phyloP scores from a whole-genome alignment of 2,113 vertebrate species.

The Lepus europaeus region DNA sequence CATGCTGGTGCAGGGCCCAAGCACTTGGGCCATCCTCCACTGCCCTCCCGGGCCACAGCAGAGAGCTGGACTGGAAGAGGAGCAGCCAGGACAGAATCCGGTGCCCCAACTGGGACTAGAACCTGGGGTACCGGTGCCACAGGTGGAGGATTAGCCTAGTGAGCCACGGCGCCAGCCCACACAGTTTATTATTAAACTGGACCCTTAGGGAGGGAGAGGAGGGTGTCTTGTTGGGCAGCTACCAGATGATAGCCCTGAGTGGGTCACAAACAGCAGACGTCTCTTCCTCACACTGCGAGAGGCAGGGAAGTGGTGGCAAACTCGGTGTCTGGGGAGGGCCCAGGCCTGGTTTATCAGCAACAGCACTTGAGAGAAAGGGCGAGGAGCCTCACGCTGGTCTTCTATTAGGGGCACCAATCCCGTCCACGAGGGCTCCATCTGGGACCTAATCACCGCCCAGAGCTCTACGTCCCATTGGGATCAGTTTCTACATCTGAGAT shows the following conservation, averaged over 20 bases:
- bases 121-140: too few relatives aligned
- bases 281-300: background rate
- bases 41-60: too few relatives aligned
- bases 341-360: background rate
- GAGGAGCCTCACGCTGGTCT: background rate
- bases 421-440: background rate
- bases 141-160: too few relatives aligned
- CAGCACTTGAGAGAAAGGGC: background rate
- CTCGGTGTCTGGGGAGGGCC: too few relatives aligned
- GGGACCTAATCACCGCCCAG: too few relatives aligned
- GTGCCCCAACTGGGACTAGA: too few relatives aligned
- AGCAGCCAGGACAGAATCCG: too few relatives aligned
- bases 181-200: background rate
- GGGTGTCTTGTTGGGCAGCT: background rate
- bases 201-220: background rate
- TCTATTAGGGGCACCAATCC: rapidly evolving
- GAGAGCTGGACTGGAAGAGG: too few relatives aligned
- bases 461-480: background rate
- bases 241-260: too few relatives aligned
- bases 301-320: background rate
- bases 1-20: too few relatives aligned
- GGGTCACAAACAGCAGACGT: background rate
- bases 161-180: too few relatives aligned
- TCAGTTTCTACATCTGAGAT: background rate
- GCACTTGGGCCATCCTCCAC: too few relatives aligned